Conservation (phyloP, 1,140 invertebrate species). For the Bradysia coprophila region DNA sequence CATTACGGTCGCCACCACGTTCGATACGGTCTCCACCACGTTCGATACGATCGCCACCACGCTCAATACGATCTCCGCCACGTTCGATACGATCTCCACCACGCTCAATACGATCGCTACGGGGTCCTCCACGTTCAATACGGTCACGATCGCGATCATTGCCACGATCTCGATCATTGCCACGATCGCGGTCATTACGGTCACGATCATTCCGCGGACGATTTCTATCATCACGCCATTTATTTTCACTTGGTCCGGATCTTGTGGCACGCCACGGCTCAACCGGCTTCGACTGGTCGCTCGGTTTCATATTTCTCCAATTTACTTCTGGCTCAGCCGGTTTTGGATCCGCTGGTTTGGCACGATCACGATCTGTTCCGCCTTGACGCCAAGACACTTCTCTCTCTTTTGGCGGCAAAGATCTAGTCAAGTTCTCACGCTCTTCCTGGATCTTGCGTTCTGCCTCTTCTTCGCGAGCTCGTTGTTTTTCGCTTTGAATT, state of each 20-base stretch:
- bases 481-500: conserved; percentile 23
- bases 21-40: too few relatives aligned
- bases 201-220: conserved; percentile 9
- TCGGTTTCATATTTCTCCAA: too few relatives aligned
- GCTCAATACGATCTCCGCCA: too few relatives aligned
- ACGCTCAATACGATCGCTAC: too few relatives aligned
- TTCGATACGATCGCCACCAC: too few relatives aligned
- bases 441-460: conserved; percentile 18
- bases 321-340: too few relatives aligned
- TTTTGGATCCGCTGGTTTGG: neutral
- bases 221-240: conserved; percentile 17
- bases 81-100: too few relatives aligned
- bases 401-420: conserved; percentile 11
- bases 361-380: neutral
- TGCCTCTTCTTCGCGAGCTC: conserved; percentile 24
- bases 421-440: conserved; percentile 11
- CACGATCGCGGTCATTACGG: neutral
- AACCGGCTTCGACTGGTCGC: too few relatives aligned
- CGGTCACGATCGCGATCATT: conserved; percentile 1
- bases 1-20: too few relatives aligned
- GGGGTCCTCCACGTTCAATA: too few relatives aligned
- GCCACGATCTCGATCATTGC: neutral
- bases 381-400: conserved; percentile 7
- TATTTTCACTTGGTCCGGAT: conserved; percentile 7
- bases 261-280: neutral